Conservation (phyloP, 2,113 vertebrate species). For the Solea solea region DNA sequence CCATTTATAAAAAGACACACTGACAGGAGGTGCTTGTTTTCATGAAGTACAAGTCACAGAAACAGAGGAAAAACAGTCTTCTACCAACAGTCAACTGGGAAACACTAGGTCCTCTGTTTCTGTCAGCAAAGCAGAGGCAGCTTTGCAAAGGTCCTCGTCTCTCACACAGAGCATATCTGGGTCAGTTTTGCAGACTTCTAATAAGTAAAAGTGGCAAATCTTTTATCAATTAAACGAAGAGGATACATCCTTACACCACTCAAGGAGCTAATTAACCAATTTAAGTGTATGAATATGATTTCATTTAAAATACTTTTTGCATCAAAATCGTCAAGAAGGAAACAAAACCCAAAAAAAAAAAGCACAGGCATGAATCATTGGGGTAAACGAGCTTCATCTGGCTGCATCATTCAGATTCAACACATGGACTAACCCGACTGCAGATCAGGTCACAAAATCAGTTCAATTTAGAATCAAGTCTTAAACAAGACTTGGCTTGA, state of each 20-base stretch:
- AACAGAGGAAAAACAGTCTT: constrained; percentile 20
- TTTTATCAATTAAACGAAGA: background rate
- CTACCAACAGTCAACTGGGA: constrained; percentile 27
- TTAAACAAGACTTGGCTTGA: background rate
- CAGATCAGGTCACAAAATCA: too few relatives aligned
- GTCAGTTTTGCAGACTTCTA: constrained; percentile 3
- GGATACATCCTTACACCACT: background rate
- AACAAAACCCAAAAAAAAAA: background rate
- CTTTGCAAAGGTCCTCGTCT: constrained; percentile 24
- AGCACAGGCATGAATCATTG: too few relatives aligned
- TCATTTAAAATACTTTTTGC: constrained; percentile 1
- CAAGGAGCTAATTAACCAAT: background rate
- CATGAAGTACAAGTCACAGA: constrained; percentile 3
- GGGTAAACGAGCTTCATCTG: constrained; percentile 31
- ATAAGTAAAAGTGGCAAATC: background rate
- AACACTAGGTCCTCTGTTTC: constrained; percentile 64
- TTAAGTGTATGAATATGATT: background rate
- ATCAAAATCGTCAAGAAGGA: background rate
- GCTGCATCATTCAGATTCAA: constrained; percentile 18
- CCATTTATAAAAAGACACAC: background rate
- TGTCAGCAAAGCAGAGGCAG: constrained; percentile 22
- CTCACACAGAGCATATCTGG: constrained; percentile 40
- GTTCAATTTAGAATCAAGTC: too few relatives aligned
- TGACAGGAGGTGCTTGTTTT: constrained; percentile 3
- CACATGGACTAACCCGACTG: too few relatives aligned